Base-by-base conservation (phyloP, 2,888 invertebrate genomes). In the Scaptomyza reducta region DNA sequence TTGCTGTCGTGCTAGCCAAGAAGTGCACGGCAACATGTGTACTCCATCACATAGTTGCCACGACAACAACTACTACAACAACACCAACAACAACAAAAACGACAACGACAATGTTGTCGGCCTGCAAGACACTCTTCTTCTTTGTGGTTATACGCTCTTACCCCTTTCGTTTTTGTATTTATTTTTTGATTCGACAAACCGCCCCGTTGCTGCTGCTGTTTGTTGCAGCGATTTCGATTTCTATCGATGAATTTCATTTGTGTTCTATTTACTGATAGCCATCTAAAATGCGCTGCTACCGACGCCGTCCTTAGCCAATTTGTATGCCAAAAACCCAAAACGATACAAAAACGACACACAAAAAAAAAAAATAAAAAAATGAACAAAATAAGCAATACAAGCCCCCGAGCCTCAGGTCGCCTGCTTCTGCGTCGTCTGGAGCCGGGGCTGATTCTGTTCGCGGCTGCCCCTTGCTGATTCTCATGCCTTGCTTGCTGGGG, bases 181-280 rank as follows among this genome's bases (percentile, higher is more conserved):
- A 13, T 42, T 6, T 44, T 63, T 74, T 58, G 72, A 66, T 71
- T 71, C 76, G 58, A 42, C 59, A 42, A 64, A 57, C 56, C 70
- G 76, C 73, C 73, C 64, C 64, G 67, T 61, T 68, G 68, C 55
- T 65, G 74, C 62, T 70, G 55, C 33, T 45, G 40, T 53, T 53
- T 58, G 59, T 16, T 38, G 63, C 61, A 46, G 46, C 80, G 87
- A 85, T 87, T 78, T 88, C 90, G 89, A 89, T 90, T 89, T 87
- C 89, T 85, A 89, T 90, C 89, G 90, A 85, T 87, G 90, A 79
- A 89, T 85, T 89, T 90, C 80, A 88, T 89, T 89, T 89, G 87
- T 87, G 85, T 90, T 89, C 88, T 89, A 88, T 88, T 89, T 89
- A 87, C 90, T 89, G 90, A 90, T 90, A 89, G 88, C 77, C 79